Base-by-base conservation (phyloP, 2,797 vertebrate species). In the Fundulus diaphanus region DNA sequence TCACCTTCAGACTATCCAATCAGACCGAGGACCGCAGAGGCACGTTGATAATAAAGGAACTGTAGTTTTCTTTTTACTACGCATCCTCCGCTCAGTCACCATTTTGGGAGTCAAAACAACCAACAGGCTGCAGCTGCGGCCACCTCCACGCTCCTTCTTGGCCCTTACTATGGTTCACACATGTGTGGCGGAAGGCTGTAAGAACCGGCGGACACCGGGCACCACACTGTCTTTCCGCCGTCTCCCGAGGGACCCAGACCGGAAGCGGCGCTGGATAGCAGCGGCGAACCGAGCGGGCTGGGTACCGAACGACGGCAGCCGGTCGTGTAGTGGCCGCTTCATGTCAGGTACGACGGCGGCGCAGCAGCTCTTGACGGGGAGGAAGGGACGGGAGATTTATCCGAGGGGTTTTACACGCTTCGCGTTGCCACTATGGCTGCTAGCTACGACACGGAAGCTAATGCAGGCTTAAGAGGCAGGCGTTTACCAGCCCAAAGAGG, bases 101-200 rank as follows among this genome's bases (percentile, higher is more conserved):
- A 96, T 96, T 96, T 95, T 96, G 94, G 95, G 95, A 95, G 95
- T 95, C 94, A 94, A 93, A 91, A 73, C 82, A 81, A 42, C 71
- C 82, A 80, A 48, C 68, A 66, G 51, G 65, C n/a, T 56, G 78
- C 71, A 59, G 78, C 71, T 52, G 69, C 74, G 68, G 87, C 16
- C 80, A 78, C 78, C 70, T 85, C 80, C 87, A 80, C 81, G 86
- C 85, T 20, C 37, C 76, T 57, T 78, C 66, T 84, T 82, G 85
- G 77, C 73, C 76, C n/a, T 85, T 88, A 94, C 89, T 90, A 95
- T 96, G 95, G 95, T 96, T 85, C 94, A 95, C 88, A 95, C 95
- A 1, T 96, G 95, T 71, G 94, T 95, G 85, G 95, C 94, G 90
- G 85, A 93, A 1, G 95, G 95, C 76, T 96, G 94, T 74, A 93